Conservation (phyloP, 2,888 invertebrate species). For the Loripinus fragilis region DNA sequence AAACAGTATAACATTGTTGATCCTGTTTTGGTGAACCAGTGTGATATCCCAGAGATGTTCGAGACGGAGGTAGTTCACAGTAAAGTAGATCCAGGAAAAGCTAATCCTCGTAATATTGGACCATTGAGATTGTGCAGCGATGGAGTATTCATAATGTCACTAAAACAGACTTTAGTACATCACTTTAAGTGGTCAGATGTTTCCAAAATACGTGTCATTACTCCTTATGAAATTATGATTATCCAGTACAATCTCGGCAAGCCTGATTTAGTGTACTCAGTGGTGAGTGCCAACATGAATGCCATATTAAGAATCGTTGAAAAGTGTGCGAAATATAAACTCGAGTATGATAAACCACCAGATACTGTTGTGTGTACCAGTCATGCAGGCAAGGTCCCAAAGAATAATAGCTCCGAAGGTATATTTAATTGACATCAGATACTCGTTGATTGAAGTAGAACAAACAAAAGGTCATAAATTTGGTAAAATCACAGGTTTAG, state of each 20-base stretch:
- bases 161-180: slow-evolving; percentile 61
- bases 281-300: slow-evolving; percentile 65
- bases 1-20: slow-evolving; percentile 56
- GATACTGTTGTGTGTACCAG: slow-evolving; percentile 40
- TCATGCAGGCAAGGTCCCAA: slow-evolving; percentile 1
- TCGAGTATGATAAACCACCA: slow-evolving; percentile 58
- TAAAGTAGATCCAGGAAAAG: slow-evolving; percentile 52
- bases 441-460: no score
- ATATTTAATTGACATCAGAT: no score
- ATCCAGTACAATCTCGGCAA: slow-evolving; percentile 66
- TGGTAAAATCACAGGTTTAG: no score
- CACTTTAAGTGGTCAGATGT: slow-evolving; percentile 65
- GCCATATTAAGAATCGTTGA: slow-evolving; percentile 58
- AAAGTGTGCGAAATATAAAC: slow-evolving; percentile 56
- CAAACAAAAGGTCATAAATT: no score
- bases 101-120: slow-evolving; percentile 54
- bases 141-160: slow-evolving; percentile 63
- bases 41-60: slow-evolving; percentile 66
- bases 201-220: slow-evolving; percentile 66
- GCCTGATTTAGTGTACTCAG: slow-evolving; percentile 64
- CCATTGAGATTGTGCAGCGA: slow-evolving; percentile 59
- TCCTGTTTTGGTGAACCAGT: slow-evolving; percentile 61
- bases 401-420: no score
- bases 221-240: slow-evolving; percentile 68
- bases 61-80: slow-evolving; percentile 67